Conservation (phyloP, 2,888 invertebrate species). For the Drosophila hamatofila region DNA sequence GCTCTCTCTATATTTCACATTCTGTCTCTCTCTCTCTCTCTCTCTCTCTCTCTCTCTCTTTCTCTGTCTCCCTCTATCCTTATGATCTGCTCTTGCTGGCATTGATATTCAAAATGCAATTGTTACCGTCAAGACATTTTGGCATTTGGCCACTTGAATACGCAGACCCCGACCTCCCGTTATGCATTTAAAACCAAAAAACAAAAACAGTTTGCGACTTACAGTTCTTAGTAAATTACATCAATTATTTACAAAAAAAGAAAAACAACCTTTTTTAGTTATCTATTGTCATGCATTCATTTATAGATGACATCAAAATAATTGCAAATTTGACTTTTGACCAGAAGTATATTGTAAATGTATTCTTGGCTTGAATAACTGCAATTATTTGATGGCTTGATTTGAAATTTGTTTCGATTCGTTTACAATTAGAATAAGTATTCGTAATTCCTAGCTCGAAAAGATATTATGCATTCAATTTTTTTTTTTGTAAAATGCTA, state of each 20-base stretch:
- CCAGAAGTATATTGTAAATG: slow-evolving; percentile 33
- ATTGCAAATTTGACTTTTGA: slow-evolving; percentile 61
- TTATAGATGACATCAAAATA: slow-evolving; percentile 61
- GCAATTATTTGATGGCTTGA: slow-evolving; percentile 55
- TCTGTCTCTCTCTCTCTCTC: neutral
- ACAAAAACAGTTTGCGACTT: slow-evolving; percentile 34
- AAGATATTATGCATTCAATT: slow-evolving; percentile 60
- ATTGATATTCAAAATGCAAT: slow-evolving; percentile 68
- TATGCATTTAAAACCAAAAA: slow-evolving; percentile 23
- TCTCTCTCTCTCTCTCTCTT: neutral
- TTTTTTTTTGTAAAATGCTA: slow-evolving; percentile 67
- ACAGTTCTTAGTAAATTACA: slow-evolving; percentile 69
- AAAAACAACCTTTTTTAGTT: slow-evolving; percentile 54
- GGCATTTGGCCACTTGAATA: slow-evolving; percentile 65
- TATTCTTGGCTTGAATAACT: slow-evolving; percentile 21
- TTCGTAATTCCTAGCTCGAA: slow-evolving; percentile 74
- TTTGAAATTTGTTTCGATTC: slow-evolving; percentile 37
- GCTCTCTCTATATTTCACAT: neutral
- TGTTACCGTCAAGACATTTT: slow-evolving; percentile 68
- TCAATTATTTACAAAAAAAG: slow-evolving; percentile 62
- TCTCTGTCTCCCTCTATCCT: neutral
- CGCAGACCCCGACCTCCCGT: slow-evolving; percentile 32
- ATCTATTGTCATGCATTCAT: slow-evolving; percentile 51
- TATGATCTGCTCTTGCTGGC: slow-evolving; percentile 39
- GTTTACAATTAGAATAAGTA: slow-evolving; percentile 48